phyloP scores from a whole-genome alignment of 1,140 invertebrate species.

The Neodiprion virginianus region DNA sequence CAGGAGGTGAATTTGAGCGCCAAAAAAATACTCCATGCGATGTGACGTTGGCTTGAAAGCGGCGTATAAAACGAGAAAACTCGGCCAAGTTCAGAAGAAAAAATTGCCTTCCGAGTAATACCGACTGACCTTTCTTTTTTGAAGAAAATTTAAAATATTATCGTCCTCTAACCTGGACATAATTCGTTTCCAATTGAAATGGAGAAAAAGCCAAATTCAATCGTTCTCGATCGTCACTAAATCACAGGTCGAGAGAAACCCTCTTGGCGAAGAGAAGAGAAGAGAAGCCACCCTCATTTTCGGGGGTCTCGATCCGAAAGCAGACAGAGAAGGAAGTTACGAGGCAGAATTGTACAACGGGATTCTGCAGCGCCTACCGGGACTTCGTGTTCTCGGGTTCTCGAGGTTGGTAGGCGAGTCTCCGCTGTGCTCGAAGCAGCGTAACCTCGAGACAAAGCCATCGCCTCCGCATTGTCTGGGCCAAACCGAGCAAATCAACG shows the following conservation, averaged over 20 bases:
- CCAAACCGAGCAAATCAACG: conserved; percentile 53
- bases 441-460: conserved; percentile 53
- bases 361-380: not conserved
- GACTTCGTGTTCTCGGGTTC: not conserved
- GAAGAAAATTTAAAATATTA: not conserved
- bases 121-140: not conserved
- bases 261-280: not conserved
- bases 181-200: not conserved
- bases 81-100: no score
- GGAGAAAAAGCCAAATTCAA: not conserved
- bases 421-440: conserved; percentile 37
- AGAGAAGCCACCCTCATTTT: not conserved
- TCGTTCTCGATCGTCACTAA: no score
- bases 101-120: no score
- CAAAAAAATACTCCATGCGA: no score
- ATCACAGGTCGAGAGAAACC: no score
- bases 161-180: not conserved
- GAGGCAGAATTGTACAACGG: not conserved
- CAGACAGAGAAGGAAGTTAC: not conserved
- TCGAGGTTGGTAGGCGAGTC: not conserved
- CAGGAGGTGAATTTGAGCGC: no score
- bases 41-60: no score
- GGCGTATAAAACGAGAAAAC: no score
- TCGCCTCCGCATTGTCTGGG: conserved; percentile 47
- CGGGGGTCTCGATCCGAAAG: not conserved